Base-by-base conservation (phyloP, 2,797 vertebrate genomes). In the Melanotaenia maccullochi region DNA sequence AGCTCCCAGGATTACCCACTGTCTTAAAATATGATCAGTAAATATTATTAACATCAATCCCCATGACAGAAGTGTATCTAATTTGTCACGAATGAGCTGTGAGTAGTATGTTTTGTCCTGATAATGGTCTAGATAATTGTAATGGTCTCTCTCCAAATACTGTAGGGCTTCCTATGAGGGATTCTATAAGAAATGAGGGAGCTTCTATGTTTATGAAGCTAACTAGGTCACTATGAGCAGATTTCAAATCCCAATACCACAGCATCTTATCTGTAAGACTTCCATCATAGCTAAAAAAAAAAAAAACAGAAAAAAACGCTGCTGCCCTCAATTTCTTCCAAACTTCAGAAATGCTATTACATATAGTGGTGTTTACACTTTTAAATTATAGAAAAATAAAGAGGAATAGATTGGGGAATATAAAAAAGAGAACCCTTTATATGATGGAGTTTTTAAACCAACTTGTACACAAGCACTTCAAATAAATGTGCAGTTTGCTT, bases 211-310 rank as follows among this genome's bases (percentile, higher is more conserved):
- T 83, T 83, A 74, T 68, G 57, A 65, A 65, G 64, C 71, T 82
- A 92, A 90, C 82, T 91, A 78, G 88, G 90, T 91, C 90, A 90
- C 71, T 56, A 76, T 66, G 56, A 81, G 79, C 80, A 78, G 44
- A 85, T 79, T 76, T 81, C 47, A 78, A 79, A 81, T 70, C 77
- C 76, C 71, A 78, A 61, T 42, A 76, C 60, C 67, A 77, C 77
- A 65, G 67, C 65, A 84, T 74, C 79, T 75, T 81, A 82, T 81
- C 75, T 71, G 61, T 71, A 67, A 68, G 76, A 65, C 82, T 81
- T 85, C 71, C 82, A 73, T 76, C 84, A 79, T 65, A 76, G 81
- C 62, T 70, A 38, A 64, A 63, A 30, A 30, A 30, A 30, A 30
- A 28, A 28, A 76, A 66, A 51, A n/a, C n/a, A n/a, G n/a, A n/a